Percentiles rank a stretch among this genome's conserved stretches.
phyloP scores from a whole-genome alignment of 2,113 vertebrate species.

The Strix aluco region DNA sequence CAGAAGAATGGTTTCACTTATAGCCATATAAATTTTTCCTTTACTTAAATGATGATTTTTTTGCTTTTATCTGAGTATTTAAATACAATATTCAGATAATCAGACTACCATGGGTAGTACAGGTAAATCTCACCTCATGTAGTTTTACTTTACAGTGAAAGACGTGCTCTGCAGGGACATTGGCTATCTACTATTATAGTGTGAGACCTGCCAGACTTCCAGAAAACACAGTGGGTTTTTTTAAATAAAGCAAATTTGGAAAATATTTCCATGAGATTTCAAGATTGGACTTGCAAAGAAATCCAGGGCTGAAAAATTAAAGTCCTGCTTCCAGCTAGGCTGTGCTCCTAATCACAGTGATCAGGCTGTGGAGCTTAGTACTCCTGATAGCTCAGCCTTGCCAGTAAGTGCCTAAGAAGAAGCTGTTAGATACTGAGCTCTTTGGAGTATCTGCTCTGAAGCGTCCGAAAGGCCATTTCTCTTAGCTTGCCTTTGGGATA shows the following conservation, averaged over 20 bases:
- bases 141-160: not conserved
- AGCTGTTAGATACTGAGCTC: not conserved
- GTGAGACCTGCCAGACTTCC: not conserved
- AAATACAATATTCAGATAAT: slow-evolving; percentile 43
- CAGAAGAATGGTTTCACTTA: slow-evolving; percentile 79
- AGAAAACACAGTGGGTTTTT: not conserved
- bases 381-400: not conserved
- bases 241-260: not conserved
- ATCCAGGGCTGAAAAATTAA: not conserved
- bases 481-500: not conserved
- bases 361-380: not conserved
- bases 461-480: not conserved
- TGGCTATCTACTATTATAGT: not conserved
- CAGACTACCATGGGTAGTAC: not conserved
- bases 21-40: slow-evolving; percentile 74
- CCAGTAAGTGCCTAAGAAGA: not conserved
- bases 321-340: not conserved
- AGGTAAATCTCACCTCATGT: not conserved
- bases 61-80: slow-evolving; percentile 38
- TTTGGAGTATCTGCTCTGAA: not conserved
- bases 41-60: slow-evolving; percentile 45
- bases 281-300: not conserved
- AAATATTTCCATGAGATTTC: not conserved
- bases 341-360: not conserved
- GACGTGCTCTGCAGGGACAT: not conserved